Conservation (phyloP, 1,140 invertebrate species). For the Armadillidium nasatum region DNA sequence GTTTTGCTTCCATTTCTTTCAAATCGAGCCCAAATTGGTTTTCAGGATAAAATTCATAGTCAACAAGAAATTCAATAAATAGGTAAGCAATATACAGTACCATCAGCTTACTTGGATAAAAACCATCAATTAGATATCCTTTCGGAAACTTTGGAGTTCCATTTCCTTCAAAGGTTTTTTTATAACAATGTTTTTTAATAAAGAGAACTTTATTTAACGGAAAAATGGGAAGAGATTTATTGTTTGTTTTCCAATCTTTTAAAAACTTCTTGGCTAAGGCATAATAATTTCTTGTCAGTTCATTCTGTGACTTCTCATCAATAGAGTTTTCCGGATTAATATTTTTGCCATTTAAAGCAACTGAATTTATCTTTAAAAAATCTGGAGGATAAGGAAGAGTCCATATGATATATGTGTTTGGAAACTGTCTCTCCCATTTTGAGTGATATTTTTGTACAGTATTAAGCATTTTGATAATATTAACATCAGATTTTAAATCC, state of each 20-base stretch:
- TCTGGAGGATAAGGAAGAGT: neutral
- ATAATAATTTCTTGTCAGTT: neutral
- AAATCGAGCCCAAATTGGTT: neutral
- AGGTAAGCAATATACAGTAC: neutral
- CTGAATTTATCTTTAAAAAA: neutral
- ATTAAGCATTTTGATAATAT: neutral
- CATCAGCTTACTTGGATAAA: neutral
- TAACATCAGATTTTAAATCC: neutral
- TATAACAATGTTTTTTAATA: constrained; percentile 10
- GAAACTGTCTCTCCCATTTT: neutral
- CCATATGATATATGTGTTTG: neutral
- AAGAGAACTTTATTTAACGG: constrained; percentile 1
- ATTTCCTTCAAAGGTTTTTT: neutral
- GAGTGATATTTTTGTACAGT: neutral
- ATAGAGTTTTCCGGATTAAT: neutral
- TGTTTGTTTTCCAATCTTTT: neutral
- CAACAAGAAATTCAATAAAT: neutral
- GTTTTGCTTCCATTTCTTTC: neutral
- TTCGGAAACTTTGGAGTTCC: neutral
- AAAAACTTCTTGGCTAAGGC: neutral
- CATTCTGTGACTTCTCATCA: neutral
- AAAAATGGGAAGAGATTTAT: neutral
- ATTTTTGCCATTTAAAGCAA: neutral
- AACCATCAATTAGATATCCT: neutral
- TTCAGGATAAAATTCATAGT: neutral